A percentile compares a stretch with the other conserved stretches of the same genome.
phyloP scores from a whole-genome alignment of 2,113 vertebrate genomes.

The Psilopogon haemacephalus region DNA sequence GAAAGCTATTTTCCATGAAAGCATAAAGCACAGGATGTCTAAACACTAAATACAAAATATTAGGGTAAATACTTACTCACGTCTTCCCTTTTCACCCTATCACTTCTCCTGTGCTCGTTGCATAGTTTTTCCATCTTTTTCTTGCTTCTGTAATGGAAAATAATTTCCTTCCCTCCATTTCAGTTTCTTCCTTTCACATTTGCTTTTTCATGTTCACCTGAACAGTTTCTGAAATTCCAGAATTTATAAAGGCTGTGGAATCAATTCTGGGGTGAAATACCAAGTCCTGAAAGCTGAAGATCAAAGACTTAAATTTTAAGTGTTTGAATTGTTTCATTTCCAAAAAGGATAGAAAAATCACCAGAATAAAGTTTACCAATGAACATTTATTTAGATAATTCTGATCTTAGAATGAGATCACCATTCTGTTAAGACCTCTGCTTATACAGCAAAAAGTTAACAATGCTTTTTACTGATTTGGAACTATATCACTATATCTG shows the following conservation, averaged over 20 bases:
- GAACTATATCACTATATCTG: not conserved
- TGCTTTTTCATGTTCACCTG: conserved; percentile 2
- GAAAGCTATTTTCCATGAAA: not conserved
- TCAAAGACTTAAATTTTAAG: not conserved
- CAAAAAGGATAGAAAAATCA: not conserved
- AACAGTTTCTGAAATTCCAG: not conserved
- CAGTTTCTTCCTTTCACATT: not conserved
- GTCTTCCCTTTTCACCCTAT: not conserved
- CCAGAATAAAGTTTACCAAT: not conserved
- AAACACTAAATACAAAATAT: not conserved
- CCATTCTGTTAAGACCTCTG: not conserved
- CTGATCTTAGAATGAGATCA: not conserved
- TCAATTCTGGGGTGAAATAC: not conserved
- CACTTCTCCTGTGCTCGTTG: not conserved
- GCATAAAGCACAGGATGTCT: not conserved
- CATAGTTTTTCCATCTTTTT: not conserved
- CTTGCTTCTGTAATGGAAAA: not conserved
- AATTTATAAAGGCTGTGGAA: not conserved
- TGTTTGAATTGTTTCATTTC: not conserved
- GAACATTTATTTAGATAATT: not conserved
- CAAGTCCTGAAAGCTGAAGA: not conserved
- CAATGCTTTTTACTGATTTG: not conserved
- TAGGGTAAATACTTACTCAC: not conserved
- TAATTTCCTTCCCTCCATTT: not conserved
- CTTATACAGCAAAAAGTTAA: not conserved